Evolutionary conservation across 2,797 vertebrate genomes (phyloP).

Genomic region (Rhinoraja longicauda): DNA sequence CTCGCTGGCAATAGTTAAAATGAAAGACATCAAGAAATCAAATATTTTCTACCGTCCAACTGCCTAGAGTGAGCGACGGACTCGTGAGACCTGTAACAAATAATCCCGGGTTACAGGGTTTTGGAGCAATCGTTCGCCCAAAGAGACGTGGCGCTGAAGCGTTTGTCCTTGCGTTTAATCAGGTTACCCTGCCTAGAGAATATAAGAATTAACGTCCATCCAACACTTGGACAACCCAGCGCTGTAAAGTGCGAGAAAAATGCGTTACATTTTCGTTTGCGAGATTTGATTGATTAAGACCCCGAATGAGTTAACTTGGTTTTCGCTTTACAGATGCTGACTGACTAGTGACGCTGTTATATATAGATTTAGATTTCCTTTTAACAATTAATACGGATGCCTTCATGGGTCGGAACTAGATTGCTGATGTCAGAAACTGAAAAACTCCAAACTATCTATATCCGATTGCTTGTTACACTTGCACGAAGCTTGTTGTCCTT

Average conservation of each 20-base stretch:
- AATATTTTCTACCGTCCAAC: not conserved
- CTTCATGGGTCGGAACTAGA: not conserved
- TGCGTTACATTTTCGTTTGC: not conserved
- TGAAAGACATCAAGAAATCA: not conserved
- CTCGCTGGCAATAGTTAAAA: not conserved
- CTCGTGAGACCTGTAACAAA: not conserved
- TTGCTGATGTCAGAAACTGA: not conserved
- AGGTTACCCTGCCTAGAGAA: not conserved
- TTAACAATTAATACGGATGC: too few relatives aligned
- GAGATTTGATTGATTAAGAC: not conserved
- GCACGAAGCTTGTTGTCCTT: not conserved
- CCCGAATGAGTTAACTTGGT: too few relatives aligned
- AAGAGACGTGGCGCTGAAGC: conserved; percentile 9
- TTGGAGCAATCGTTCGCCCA: not conserved
- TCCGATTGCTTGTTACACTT: not conserved
- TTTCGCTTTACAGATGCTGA: not conserved
- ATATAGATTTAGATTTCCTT: not conserved
- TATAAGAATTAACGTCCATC: not conserved
- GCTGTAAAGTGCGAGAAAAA: not conserved
- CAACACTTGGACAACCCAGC: not conserved
- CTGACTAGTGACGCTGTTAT: too few relatives aligned
- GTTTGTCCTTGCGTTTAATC: not conserved
- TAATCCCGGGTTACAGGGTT: not conserved
- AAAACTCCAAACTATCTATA: not conserved
- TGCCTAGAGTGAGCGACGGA: not conserved